Evolutionary conservation across 2,797 vertebrate species (phyloP).

Genomic region (Molossus molossus): DNA sequence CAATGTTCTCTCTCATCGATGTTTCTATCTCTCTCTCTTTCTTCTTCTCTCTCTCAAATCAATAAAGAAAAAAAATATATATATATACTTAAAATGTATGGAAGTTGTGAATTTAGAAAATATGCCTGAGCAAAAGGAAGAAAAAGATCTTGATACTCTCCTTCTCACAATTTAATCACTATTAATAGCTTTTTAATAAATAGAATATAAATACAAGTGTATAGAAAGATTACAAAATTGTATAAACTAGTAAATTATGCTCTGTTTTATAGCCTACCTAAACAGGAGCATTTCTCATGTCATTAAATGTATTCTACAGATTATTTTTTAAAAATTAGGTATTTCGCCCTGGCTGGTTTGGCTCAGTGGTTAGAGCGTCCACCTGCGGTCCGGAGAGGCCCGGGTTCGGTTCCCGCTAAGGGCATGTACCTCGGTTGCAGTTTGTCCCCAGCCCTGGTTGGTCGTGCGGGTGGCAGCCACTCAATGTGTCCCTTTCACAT

Average conservation of each 20-base stretch:
- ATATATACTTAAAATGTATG: slow-evolving; percentile 24
- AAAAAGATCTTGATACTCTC: background rate
- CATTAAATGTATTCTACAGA: background rate
- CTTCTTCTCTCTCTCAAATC: too few relatives aligned
- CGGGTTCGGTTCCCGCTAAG: too few relatives aligned
- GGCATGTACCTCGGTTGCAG: too few relatives aligned
- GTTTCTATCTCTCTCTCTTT: too few relatives aligned
- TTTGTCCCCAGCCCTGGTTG: too few relatives aligned
- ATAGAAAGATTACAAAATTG: background rate
- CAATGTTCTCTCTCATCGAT: too few relatives aligned
- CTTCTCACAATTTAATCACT: background rate
- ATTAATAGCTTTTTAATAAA: background rate
- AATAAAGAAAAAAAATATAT: background rate
- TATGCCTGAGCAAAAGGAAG: background rate
- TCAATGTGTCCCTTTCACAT: too few relatives aligned
- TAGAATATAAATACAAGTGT: background rate
- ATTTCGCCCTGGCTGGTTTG: too few relatives aligned
- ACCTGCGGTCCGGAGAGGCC: too few relatives aligned
- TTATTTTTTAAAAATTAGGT: background rate
- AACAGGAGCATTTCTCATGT: background rate
- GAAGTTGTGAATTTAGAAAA: slow-evolving; percentile 59
- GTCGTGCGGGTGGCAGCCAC: too few relatives aligned
- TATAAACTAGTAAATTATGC: background rate
- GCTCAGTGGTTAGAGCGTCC: too few relatives aligned
- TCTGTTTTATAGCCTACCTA: background rate